These are phyloP conservation scores for Eristalinus aeneus DNA, from an alignment of 2,888 invertebrate genomes.

Conservation along the genomic window DNA sequence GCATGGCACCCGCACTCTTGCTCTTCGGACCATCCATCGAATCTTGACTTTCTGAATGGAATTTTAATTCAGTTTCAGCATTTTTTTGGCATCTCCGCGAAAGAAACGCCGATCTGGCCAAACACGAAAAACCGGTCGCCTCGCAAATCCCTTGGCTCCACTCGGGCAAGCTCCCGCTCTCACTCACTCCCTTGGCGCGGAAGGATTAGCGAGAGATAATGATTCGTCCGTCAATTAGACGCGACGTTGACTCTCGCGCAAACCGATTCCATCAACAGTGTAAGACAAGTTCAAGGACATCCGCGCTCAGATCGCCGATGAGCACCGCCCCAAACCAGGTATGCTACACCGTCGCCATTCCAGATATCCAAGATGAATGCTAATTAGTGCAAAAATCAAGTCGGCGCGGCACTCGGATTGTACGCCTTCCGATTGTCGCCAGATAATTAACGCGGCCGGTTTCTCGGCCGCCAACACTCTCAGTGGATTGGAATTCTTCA, in stretches of 20 bases:
- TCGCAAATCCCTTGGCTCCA: constrained; percentile 5
- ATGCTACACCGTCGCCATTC: constrained; percentile 11
- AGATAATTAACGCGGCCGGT: background rate
- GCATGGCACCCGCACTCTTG: constrained; percentile 16
- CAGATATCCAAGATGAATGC: background rate
- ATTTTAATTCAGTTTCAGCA: constrained; percentile 64
- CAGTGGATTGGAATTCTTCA: constrained; percentile 20
- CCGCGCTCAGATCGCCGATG: constrained; percentile 9
- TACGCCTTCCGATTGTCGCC: background rate
- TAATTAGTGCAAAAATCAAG: background rate
- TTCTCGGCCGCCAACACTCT: background rate
- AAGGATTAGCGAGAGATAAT: constrained; percentile 34
- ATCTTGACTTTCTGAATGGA: constrained; percentile 62
- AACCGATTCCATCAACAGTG: constrained; percentile 7
- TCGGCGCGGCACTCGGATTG: background rate
- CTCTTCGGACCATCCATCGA: constrained; percentile 30
- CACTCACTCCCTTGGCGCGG: background rate
- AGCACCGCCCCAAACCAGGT: background rate
- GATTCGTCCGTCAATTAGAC: constrained; percentile 48
- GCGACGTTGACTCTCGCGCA: constrained; percentile 31
- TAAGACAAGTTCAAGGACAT: constrained; percentile 68
- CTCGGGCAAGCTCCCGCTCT: constrained; percentile 14
- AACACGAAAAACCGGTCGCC: constrained; percentile 61
- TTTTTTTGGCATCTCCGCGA: constrained; percentile 5
- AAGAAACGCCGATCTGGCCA: background rate